Evolutionary conservation across 1,140 invertebrate species (phyloP), one percentile per base, ranked within the genome.

Genomic region (Psix sp.): DNA sequence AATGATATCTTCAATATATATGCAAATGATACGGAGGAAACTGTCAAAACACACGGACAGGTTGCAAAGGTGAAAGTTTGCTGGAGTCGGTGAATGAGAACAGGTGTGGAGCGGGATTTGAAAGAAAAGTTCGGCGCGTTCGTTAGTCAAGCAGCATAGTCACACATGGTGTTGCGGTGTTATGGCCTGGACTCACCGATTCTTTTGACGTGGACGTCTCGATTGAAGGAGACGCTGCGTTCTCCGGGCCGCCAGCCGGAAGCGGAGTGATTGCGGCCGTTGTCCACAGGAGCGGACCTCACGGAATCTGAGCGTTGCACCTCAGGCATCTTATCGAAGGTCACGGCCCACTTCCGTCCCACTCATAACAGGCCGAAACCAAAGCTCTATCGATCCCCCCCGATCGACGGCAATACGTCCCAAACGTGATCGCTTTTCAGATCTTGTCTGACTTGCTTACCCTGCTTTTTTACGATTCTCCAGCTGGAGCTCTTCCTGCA

Each of bases 191-290:
- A 86, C 92, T 93, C 90, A 94, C 93, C 92, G 86, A 95, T 94
- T 89, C 93, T 89, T 87, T 95, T 95, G 77, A 95, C 92, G 87
- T 94, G 93, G 75, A 95, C 93, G 90, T 95, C 94, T 82, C 92
- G 91, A 90, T 95, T 94, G 89, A 95, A 95, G 78, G 94, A 95
- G 77, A 95, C 94, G 77, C 91, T 88, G 71, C 91, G 91, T 78
- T 90, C 89, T 45, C 84, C 82, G 65, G 74, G 62, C 70, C 91
- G 91, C 78, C 89, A 89, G 48, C 84, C 82, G 65, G 74, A 63
- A 71, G 72, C 63, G 49, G 78, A 76, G 56, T 77, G 45, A 51
- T 77, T 62, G 66, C 76, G 78, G 56, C 74, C 76, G 76, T 77
- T 70, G 57, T 72, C 80, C 59, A 79, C 79, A 39, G 83, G 78